These are phyloP conservation scores for Eupithecia subfuscata DNA, from an alignment of 2,888 invertebrate species.

Conservation along the genomic window DNA sequence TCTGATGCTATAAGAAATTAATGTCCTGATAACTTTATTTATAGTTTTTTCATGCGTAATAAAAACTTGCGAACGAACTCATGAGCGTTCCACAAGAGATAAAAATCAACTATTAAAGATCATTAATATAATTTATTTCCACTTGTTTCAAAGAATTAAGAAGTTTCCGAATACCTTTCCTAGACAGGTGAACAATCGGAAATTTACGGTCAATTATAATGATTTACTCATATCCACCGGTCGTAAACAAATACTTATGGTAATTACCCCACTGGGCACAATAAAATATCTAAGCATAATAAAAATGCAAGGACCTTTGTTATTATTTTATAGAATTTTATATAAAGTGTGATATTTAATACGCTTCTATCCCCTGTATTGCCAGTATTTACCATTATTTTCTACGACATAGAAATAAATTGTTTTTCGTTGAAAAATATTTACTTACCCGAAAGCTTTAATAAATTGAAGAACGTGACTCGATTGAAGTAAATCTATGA, in stretches of 20 bases:
- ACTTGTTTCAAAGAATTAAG: constrained; percentile 25
- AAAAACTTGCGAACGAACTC: neutral
- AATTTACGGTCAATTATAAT: constrained; percentile 32
- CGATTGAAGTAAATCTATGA: neutral
- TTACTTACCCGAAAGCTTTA: neutral
- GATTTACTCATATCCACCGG: constrained; percentile 22
- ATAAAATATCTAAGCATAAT: constrained; percentile 4
- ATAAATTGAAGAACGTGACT: neutral
- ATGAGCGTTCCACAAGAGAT: neutral
- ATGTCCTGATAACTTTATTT: neutral
- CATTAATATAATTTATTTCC: constrained; percentile 21
- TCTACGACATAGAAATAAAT: neutral
- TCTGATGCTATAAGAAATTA: neutral
- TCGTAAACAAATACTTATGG: constrained; percentile 28
- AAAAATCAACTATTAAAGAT: constrained; percentile 11
- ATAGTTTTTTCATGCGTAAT: neutral
- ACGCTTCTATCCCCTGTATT: neutral
- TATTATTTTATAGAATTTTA: neutral
- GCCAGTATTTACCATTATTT: neutral
- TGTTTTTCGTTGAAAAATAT: neutral
- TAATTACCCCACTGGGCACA: constrained; percentile 1
- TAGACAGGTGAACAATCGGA: constrained; percentile 31
- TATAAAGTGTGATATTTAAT: neutral
- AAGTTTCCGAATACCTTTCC: constrained; percentile 32
- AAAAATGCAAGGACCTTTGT: neutral